Evolutionary conservation across 2,888 invertebrate genomes (phyloP).

Genomic region (Cryptocephalus primarius): DNA sequence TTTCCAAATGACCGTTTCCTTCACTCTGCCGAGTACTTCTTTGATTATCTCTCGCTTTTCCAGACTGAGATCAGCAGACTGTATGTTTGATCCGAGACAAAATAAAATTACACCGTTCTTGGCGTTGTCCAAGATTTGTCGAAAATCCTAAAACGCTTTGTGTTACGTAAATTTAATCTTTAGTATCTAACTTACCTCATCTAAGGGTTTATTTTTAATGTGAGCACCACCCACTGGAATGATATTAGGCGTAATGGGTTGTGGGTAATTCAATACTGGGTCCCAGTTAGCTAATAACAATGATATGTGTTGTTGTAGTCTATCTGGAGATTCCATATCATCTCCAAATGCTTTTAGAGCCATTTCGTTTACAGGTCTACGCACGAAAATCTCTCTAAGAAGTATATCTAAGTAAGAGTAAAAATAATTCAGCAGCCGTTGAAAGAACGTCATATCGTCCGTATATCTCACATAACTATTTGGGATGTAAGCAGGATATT

Average conservation of each 20-base stretch:
- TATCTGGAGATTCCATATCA: slow-evolving; percentile 15
- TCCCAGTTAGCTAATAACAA: slow-evolving; percentile 26
- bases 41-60: slow-evolving; percentile 18
- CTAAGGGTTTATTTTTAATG: slow-evolving; percentile 5
- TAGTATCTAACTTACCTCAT: not conserved
- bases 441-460: slow-evolving; percentile 16
- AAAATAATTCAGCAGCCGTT: slow-evolving; percentile 18
- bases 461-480: slow-evolving; percentile 7
- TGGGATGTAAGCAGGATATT: slow-evolving; percentile 20
- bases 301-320: slow-evolving; percentile 20
- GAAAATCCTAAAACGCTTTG: slow-evolving; percentile 17
- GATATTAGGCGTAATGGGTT: slow-evolving; percentile 29
- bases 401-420: slow-evolving; percentile 7
- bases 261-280: slow-evolving; percentile 23
- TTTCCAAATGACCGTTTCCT: slow-evolving; percentile 32
- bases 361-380: slow-evolving; percentile 10
- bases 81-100: slow-evolving; percentile 28
- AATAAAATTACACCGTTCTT: slow-evolving; percentile 29
- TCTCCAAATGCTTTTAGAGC: slow-evolving; percentile 18
- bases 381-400: slow-evolving; percentile 7
- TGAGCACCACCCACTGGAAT: slow-evolving; percentile 32
- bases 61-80: slow-evolving; percentile 20
- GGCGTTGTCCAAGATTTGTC: slow-evolving; percentile 24
- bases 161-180: not conserved
- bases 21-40: slow-evolving; percentile 25